Percentiles rank a stretch among this genome's conserved stretches.
These are phyloP conservation scores for Fistularia tabacaria DNA, from an alignment of 2,797 vertebrate genomes.

Conservation along the genomic window DNA sequence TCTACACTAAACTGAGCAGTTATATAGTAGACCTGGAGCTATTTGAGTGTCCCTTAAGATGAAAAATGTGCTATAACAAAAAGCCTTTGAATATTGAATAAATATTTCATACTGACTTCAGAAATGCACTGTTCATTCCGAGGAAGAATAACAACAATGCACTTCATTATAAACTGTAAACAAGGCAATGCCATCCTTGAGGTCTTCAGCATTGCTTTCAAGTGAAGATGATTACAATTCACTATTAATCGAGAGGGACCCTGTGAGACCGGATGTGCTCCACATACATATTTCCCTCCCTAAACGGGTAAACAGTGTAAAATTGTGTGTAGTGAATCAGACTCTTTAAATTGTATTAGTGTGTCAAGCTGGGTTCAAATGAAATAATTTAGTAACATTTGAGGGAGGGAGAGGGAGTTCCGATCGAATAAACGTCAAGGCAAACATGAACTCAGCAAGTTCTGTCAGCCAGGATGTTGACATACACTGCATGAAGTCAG, in stretches of 20 bases:
- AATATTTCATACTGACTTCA: slow-evolving; percentile 8
- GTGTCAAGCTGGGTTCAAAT: slow-evolving; percentile 44
- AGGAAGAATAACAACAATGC: too few relatives aligned
- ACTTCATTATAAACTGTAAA: not conserved
- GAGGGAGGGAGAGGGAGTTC: slow-evolving; percentile 22
- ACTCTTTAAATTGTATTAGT: slow-evolving; percentile 46
- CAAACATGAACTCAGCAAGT: slow-evolving; percentile 51
- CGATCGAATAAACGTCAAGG: slow-evolving; percentile 34
- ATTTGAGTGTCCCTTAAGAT: slow-evolving; percentile 37
- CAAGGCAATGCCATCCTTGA: slow-evolving; percentile 11
- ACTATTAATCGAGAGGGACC: slow-evolving; percentile 43
- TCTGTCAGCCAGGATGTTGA: slow-evolving; percentile 51
- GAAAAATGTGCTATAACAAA: slow-evolving; percentile 23
- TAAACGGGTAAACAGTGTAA: not conserved
- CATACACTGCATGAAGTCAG: slow-evolving; percentile 33
- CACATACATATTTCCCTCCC: slow-evolving; percentile 24
- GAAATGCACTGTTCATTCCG: too few relatives aligned
- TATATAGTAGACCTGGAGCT: slow-evolving; percentile 34
- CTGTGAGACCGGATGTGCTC: slow-evolving; percentile 35
- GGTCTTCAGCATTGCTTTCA: slow-evolving; percentile 30
- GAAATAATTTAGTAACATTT: slow-evolving; percentile 36
- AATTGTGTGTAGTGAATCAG: slow-evolving; percentile 5
- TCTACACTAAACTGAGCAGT: slow-evolving; percentile 21
- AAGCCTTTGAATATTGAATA: slow-evolving; percentile 6
- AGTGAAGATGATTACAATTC: slow-evolving; percentile 49